Evolutionary conservation across 2,113 vertebrate species (phyloP), one percentile per base, ranked within the genome.

Genomic region (Chitala chitala): DNA sequence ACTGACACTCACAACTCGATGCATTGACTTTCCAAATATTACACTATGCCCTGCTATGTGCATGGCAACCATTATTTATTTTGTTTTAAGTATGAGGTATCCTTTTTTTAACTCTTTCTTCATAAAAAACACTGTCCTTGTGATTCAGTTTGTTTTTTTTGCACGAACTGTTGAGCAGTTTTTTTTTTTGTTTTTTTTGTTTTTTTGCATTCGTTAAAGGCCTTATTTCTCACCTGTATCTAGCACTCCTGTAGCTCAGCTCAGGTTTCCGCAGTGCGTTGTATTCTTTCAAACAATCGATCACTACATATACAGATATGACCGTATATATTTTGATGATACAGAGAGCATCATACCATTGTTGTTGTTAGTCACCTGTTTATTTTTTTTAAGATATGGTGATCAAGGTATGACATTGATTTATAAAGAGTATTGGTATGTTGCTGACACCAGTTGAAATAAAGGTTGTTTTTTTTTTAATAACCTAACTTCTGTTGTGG

Each of bases 361-460:
- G 89, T 93, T 89, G 89, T 91, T 91, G 90, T 92, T 90, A 91
- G 85, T 90, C 90, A 92, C 91, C 89, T 92, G 91, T 88, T 85
- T 95, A 93, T 95, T 94, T 95, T 97, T 94, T 96, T 95, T 92
- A 92, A 93, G 88, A 89, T 85, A 75, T 91, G 91, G 89, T 89
- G 92, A 91, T 90, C 89, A 92, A 92, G 89, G 88, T 90, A 89
- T 91, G 88, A 92, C 88, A 90, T 91, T 93, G 91, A 92, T 94
- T 94, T 94, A 89, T 92, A 93, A 91, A 88, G 81, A 83, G 87
- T 92, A 91, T 91, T 94, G 91, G 77, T 93, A 93, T 93, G 92
- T 92, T 93, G 90, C 89, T 86, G 92, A 91, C 91, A 92, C 88
- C 88, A 90, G 87, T 90, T 93, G 89, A 94, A 93, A 93, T 92